Evolutionary conservation across 2,797 vertebrate genomes (phyloP).

Genomic region (Characodon lateralis): DNA sequence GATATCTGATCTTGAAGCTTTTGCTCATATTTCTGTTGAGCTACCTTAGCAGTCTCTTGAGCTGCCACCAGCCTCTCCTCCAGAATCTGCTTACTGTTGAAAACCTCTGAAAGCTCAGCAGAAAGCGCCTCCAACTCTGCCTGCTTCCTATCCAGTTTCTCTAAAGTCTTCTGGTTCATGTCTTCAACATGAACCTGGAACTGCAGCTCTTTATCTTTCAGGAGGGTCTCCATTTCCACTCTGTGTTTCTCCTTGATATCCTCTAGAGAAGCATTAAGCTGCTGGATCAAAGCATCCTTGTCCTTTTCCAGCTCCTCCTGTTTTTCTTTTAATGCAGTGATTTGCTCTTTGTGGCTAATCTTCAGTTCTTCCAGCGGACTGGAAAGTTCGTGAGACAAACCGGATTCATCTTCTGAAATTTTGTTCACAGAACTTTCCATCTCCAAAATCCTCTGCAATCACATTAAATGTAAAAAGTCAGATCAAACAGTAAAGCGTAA

Average conservation of each 20-base stretch:
- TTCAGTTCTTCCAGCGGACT: slow-evolving; percentile 83
- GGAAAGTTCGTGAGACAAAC: slow-evolving; percentile 76
- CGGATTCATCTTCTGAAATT: slow-evolving; percentile 77
- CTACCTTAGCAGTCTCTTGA: slow-evolving; percentile 64
- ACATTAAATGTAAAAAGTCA: slow-evolving; percentile 36
- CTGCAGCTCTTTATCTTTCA: slow-evolving; percentile 88
- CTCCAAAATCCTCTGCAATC: slow-evolving; percentile 91
- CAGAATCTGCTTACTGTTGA: slow-evolving; percentile 81
- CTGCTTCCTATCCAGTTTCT: slow-evolving; percentile 91
- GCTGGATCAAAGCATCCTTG: slow-evolving; percentile 77
- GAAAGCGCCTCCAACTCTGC: slow-evolving; percentile 88
- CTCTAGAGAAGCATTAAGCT: slow-evolving; percentile 79
- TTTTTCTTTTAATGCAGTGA: slow-evolving; percentile 79
- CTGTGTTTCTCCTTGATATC: slow-evolving; percentile 81
- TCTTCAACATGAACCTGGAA: slow-evolving; percentile 89
- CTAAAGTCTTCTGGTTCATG: slow-evolving; percentile 92
- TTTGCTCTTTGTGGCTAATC: slow-evolving; percentile 83
- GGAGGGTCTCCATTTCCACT: slow-evolving; percentile 76
- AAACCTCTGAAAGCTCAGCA: slow-evolving; percentile 84
- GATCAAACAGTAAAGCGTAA: not conserved
- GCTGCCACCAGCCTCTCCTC: slow-evolving; percentile 80
- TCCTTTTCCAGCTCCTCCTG: slow-evolving; percentile 82
- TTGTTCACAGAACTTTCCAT: slow-evolving; percentile 88
- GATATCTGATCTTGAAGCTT: slow-evolving; percentile 81
- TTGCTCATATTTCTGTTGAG: slow-evolving; percentile 78